Conservation (phyloP, 2,797 vertebrate species). For the Lithobates sylvaticus region DNA sequence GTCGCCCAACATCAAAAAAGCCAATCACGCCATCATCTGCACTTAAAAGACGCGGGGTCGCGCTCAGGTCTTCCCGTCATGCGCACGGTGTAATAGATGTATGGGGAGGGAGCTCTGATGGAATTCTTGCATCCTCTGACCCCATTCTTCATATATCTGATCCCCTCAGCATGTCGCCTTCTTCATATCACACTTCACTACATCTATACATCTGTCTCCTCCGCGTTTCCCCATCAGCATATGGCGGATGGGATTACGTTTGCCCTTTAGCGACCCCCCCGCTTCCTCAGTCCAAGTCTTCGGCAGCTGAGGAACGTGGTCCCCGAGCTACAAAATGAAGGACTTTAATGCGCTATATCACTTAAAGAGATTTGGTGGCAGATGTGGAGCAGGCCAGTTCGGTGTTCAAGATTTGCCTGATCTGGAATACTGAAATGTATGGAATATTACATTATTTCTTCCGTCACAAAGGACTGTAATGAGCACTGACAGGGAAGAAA, state of each 20-base stretch:
- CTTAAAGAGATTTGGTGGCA: neutral
- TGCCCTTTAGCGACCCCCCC: neutral
- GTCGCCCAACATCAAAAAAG: neutral
- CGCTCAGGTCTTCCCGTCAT: neutral
- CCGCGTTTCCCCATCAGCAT: neutral
- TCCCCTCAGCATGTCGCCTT: neutral
- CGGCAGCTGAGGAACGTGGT: neutral
- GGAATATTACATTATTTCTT: neutral
- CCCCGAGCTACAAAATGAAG: neutral
- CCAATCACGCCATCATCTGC: neutral
- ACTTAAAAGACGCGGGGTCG: neutral
- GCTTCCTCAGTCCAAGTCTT: neutral
- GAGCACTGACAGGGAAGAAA: neutral
- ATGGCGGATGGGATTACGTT: conserved; percentile 2
- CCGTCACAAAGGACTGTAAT: neutral
- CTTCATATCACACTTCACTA: neutral
- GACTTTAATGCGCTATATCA: neutral
- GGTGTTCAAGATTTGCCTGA: neutral
- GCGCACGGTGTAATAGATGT: neutral
- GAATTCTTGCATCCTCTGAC: neutral
- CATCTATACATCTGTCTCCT: neutral
- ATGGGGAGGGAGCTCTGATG: neutral
- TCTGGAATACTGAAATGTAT: no score
- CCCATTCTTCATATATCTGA: conserved; percentile 5
- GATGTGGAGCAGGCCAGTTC: neutral